Conservation (phyloP, 1,140 invertebrate genomes). For the Aphidius ervi region DNA sequence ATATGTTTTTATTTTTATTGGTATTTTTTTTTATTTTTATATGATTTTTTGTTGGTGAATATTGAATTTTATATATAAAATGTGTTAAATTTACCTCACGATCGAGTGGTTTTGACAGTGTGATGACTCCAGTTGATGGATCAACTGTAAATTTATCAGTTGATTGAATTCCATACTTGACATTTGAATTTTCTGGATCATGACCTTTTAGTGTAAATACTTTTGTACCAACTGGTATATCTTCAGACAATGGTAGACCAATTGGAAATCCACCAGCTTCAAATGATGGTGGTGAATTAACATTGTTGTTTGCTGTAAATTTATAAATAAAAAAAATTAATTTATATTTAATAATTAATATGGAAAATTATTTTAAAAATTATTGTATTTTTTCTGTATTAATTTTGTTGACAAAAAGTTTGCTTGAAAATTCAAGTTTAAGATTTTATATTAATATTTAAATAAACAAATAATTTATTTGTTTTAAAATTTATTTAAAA, state of each 20-base stretch:
- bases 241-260: constrained; percentile 67
- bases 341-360: not conserved
- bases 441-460: no score
- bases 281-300: constrained; percentile 50
- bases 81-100: constrained; percentile 62
- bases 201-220: constrained; percentile 73
- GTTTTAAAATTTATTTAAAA: no score
- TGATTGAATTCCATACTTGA: constrained; percentile 72
- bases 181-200: constrained; percentile 71
- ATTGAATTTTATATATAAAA: constrained; percentile 24
- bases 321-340: constrained; percentile 24
- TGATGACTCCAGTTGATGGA: constrained; percentile 72
- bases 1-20: not conserved
- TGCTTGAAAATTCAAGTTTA: no score
- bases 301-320: constrained; percentile 47
- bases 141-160: constrained; percentile 78
- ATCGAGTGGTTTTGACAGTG: constrained; percentile 71
- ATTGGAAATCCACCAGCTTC: constrained; percentile 42
- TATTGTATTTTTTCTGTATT: no score
- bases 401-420: no score
- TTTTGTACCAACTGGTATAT: constrained; percentile 68
- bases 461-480: no score
- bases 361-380: no score
- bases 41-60: not conserved
- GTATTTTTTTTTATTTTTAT: not conserved